Conservation (phyloP, 2,888 invertebrate species). For the Sminthurides aquaticus region DNA sequence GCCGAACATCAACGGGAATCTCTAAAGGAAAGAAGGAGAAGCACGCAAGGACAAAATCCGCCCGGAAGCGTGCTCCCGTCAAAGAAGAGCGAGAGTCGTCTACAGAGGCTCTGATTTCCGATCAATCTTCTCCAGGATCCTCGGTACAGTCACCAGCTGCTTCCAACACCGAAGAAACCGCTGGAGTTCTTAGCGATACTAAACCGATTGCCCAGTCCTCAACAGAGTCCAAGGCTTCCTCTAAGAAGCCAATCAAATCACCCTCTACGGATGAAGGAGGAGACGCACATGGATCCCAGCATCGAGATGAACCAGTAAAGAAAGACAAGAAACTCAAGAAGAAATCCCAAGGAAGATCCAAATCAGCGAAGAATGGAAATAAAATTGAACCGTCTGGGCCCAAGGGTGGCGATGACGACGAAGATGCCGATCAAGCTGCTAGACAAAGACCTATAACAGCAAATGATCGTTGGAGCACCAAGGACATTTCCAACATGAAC, state of each 20-base stretch:
- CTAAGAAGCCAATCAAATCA: background rate
- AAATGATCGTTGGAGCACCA: conserved; percentile 66
- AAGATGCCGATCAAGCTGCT: conserved; percentile 17
- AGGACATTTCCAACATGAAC: conserved; percentile 63
- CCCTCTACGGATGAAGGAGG: conserved; percentile 5
- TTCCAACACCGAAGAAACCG: background rate
- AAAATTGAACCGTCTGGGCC: conserved; percentile 26
- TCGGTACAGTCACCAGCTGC: background rate
- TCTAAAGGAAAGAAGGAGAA: background rate
- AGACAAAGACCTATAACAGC: conserved; percentile 44
- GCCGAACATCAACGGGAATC: background rate
- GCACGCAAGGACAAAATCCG: background rate
- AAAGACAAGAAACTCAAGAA: conserved; percentile 12
- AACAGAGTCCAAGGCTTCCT: background rate
- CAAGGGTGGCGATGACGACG: conserved; percentile 37
- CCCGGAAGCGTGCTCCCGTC: background rate
- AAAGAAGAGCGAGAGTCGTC: conserved; percentile 13
- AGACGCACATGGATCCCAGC: background rate
- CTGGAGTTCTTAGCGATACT: background rate
- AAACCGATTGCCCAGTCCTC: background rate
- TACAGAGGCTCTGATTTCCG: conserved; percentile 18
- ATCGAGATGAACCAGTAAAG: background rate
- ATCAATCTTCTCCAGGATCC: conserved; percentile 16
- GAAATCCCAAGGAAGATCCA: conserved; percentile 24
- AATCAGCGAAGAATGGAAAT: conserved; percentile 37